Evolutionary conservation across 2,888 invertebrate genomes (phyloP).

Genomic region (Kuschelorhynchus macadamiae): DNA sequence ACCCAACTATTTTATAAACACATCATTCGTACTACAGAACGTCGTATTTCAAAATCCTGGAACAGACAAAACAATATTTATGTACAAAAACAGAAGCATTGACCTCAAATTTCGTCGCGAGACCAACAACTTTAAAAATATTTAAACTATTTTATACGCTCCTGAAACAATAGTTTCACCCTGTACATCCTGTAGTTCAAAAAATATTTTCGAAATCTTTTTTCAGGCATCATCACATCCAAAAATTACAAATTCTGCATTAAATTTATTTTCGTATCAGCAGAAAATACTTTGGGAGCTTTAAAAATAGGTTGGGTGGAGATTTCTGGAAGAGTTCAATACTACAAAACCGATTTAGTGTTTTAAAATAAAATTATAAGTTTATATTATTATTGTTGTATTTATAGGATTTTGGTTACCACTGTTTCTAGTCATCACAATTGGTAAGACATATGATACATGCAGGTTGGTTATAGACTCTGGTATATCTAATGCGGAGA

Average conservation of each 20-base stretch:
- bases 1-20: slow-evolving; percentile 18
- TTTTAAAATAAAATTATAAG: too few relatives aligned
- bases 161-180: slow-evolving; percentile 16
- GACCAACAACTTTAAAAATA: slow-evolving; percentile 16
- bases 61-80: slow-evolving; percentile 1
- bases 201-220: slow-evolving; percentile 26
- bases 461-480: too few relatives aligned
- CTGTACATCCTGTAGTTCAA: slow-evolving; percentile 24
- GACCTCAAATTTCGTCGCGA: slow-evolving; percentile 32
- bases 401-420: too few relatives aligned
- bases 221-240: slow-evolving; percentile 26
- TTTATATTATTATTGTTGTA: too few relatives aligned
- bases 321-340: slow-evolving; percentile 18
- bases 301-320: slow-evolving; percentile 37
- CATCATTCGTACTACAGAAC: slow-evolving; percentile 9
- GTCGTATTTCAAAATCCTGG: slow-evolving; percentile 3
- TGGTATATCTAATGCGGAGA: too few relatives aligned
- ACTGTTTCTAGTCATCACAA: too few relatives aligned
- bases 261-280: slow-evolving; percentile 41
- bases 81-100: slow-evolving; percentile 32
- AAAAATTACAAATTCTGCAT: slow-evolving; percentile 44
- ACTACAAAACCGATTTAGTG: too few relatives aligned
- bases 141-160: slow-evolving; percentile 10
- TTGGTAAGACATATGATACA: too few relatives aligned
- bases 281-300: slow-evolving; percentile 33